Conservation (phyloP, 1,140 invertebrate species). For the Drosophila carrolli region DNA sequence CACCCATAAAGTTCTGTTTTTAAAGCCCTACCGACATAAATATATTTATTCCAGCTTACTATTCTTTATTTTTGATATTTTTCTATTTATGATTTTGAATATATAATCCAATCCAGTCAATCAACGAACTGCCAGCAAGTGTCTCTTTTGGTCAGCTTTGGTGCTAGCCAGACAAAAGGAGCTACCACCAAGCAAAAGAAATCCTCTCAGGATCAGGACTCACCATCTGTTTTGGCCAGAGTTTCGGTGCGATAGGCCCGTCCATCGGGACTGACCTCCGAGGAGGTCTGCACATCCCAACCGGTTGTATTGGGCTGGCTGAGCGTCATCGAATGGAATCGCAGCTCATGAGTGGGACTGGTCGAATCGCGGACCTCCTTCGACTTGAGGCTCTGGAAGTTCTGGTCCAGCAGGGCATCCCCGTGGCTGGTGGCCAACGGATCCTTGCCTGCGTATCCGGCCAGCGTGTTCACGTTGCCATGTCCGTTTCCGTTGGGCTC, state of each 20-base stretch:
- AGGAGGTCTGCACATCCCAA: constrained; percentile 85
- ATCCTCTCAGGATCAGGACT: constrained; percentile 31
- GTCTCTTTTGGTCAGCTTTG: not conserved
- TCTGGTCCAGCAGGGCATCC: constrained; percentile 90
- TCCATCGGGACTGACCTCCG: constrained; percentile 85
- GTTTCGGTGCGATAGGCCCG: constrained; percentile 80
- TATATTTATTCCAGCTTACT: no score
- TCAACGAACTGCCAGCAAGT: not conserved
- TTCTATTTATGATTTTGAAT: not conserved
- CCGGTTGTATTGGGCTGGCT: constrained; percentile 81
- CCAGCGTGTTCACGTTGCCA: constrained; percentile 31
- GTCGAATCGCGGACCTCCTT: constrained; percentile 91
- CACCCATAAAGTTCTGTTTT: no score
- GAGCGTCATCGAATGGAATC: constrained; percentile 76
- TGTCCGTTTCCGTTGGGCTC: constrained; percentile 78
- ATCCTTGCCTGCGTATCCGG: constrained; percentile 71
- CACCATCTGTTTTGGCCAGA: constrained; percentile 81
- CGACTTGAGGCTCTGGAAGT: constrained; percentile 90
- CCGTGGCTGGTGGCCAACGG: constrained; percentile 86
- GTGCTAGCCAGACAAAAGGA: constrained; percentile 1
- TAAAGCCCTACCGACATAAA: no score
- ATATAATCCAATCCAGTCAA: not conserved
- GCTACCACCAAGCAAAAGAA: not conserved
- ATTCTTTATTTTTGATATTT: no score
- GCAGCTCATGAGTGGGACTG: constrained; percentile 87